phyloP scores from a whole-genome alignment of 2,888 invertebrate genomes.

The Dynastes hyllus region DNA sequence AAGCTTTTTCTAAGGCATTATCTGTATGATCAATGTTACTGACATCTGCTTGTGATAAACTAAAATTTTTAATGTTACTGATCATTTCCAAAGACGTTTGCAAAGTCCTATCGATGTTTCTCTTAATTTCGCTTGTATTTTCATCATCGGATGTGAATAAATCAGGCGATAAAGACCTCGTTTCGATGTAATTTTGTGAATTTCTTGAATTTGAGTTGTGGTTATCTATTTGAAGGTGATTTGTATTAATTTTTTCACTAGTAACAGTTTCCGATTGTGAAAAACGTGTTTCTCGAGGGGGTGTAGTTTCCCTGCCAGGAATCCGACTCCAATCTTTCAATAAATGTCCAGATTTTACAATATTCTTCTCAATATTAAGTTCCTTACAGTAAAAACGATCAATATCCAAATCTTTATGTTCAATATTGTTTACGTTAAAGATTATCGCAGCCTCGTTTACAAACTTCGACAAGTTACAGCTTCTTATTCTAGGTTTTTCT shows the following conservation, averaged over 20 bases:
- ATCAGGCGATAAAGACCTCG: conserved; percentile 63
- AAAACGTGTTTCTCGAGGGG: conserved; percentile 61
- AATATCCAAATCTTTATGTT: conserved; percentile 50
- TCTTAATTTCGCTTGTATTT: conserved; percentile 36
- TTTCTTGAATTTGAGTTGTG: background rate
- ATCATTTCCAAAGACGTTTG: conserved; percentile 33
- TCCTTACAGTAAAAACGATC: conserved; percentile 58
- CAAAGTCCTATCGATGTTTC: conserved; percentile 28
- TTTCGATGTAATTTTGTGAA: background rate
- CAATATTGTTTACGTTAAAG: conserved; percentile 54
- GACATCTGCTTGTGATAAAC: background rate
- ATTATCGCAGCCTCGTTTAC: conserved; percentile 46
- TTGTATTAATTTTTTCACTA: background rate
- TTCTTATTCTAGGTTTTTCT: conserved; percentile 51
- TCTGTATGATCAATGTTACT: background rate
- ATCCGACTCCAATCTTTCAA: conserved; percentile 78
- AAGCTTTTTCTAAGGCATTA: too few relatives aligned
- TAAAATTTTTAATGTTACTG: background rate
- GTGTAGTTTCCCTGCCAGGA: conserved; percentile 78
- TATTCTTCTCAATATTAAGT: conserved; percentile 69
- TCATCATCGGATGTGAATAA: conserved; percentile 65
- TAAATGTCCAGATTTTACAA: conserved; percentile 71
- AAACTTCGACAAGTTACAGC: conserved; percentile 54
- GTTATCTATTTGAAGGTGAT: too few relatives aligned
- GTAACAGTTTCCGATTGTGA: too few relatives aligned